Base-by-base conservation (phyloP, 2,888 invertebrate species). In the Fissipunctia ypsillon region DNA sequence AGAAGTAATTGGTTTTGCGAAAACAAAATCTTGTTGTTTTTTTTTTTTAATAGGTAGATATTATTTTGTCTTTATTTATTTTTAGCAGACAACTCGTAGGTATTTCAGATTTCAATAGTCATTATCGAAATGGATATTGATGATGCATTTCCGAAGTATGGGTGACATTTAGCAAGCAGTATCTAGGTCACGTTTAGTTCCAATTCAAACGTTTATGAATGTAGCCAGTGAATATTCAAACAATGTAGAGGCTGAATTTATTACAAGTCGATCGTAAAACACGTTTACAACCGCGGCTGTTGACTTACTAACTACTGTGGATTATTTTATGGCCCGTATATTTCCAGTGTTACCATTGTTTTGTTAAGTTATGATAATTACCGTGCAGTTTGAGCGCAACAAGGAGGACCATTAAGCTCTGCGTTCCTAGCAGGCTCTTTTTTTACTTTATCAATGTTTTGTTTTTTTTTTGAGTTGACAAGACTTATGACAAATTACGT, bases 241-340 rank as follows among this genome's bases (percentile, higher is more conserved):
- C 81, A 83, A 77, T 84, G 81, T 86, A 69, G 41, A 61, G 69
- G 43, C 65, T 43, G 48, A 63, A 78, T 87, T 80, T 80, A 83
- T 79, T 81, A 82, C 83, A 54, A 60, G 80, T 78, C 52, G 72
- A 73, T 78, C 85, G 77, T 88, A 85, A 86, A 88, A 81, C 74
- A 78, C 73, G 73, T 83, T 84, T 78, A 88, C 76, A 67, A 69
- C 70, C 52, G 69, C 59, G 73, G 66, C 71, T 77, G 83, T 88
- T 82, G 83, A 82, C 78, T 85, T 76, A 75, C 81, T 80, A 84
- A 88, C 79, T 74, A 60, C 72, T 77, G 65, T 43, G 65, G 66
- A 83, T 81, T 81, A 85, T 78, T 87, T 83, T 83, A 84, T 73
- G 78, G 78, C 12, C 45, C 48, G 71, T 78, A 75, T 50, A 79